These are phyloP conservation scores for Cryptophagus acutangulus DNA, from an alignment of 2,888 invertebrate species.

Conservation along the genomic window DNA sequence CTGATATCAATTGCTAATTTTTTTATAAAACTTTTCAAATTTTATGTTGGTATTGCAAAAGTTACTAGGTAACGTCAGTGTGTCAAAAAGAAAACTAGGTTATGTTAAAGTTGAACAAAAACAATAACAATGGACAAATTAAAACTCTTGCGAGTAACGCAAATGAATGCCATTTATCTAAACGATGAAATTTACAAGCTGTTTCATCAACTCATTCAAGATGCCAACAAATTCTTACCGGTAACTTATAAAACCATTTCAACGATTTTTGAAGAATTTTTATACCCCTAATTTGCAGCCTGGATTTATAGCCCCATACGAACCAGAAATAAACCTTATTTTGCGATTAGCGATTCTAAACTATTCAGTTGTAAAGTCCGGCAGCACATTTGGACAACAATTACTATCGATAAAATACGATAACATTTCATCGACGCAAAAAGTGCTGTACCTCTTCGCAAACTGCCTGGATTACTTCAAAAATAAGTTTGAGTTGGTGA, in stretches of 20 bases:
- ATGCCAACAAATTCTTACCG: constrained; percentile 61
- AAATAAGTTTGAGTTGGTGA: constrained; percentile 49
- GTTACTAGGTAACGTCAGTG: too few relatives aligned
- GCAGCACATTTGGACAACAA: constrained; percentile 78
- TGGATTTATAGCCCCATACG: constrained; percentile 54
- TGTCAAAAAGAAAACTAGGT: too few relatives aligned
- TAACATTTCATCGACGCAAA: constrained; percentile 55
- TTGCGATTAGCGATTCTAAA: constrained; percentile 65
- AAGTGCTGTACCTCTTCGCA: constrained; percentile 58
- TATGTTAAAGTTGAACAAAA: too few relatives aligned
- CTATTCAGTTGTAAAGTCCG: constrained; percentile 62
- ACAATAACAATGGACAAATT: constrained; percentile 24
- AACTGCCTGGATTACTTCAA: constrained; percentile 60
- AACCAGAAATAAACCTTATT: constrained; percentile 67
- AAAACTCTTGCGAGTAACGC: constrained; percentile 44
- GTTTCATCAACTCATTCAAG: constrained; percentile 61
- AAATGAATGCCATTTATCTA: constrained; percentile 71
- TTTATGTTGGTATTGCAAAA: neutral
- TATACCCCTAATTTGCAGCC: constrained; percentile 49
- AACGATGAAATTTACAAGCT: constrained; percentile 74
- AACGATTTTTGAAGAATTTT: constrained; percentile 23
- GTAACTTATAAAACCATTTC: too few relatives aligned
- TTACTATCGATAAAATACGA: constrained; percentile 72
- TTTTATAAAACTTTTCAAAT: neutral
- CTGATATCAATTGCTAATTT: too few relatives aligned